Evolutionary conservation across 2,888 invertebrate species (phyloP), one percentile per base, ranked within the genome.

Genomic region (Gastrophysa polygoni): DNA sequence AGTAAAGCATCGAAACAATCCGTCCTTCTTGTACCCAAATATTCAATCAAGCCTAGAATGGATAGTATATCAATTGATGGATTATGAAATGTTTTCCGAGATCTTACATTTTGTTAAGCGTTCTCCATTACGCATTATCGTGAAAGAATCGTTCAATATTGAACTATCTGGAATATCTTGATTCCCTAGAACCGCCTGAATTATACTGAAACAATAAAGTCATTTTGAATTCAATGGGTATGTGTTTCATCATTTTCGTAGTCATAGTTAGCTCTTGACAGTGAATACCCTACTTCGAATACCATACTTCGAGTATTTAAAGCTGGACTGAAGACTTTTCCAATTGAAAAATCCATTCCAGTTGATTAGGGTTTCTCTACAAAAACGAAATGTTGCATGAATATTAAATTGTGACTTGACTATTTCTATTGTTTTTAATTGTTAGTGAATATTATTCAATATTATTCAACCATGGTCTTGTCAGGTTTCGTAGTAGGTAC

Each of bases 161-260:
- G 89, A 87, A 24, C 88, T 86, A 71, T 92, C 91, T 1, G 84
- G 81, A 51, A 92, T 88, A 18, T 85, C 82, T 34, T 91, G 81
- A 75, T 88, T 88, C 1, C 91, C 91, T 24, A 93, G 83, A 6
- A 87, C 82, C 0, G 92, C 90, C 84, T 93, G 93, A 62, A 92
- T 88, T 52, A 93, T 80, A 74, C 91, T 91, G 78, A 71, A 79
- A 75, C 51, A 61, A 4, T n/a, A n/a, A 16, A 57, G 11, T 46
- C 10, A 38, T 50, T 50, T 14, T 2, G n/a, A 24, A 7, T 2
- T 16, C 21, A 18, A 43, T 43, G 11, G n/a, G 11, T 50, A 11
- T 28, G 52, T 44, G 16, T 44, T 44, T 14, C 0, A 14, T 44
- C 8, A 34, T 21, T 50, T 43, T 16, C 11, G 7, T 10, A 43